Percentiles rank a stretch among this genome's conserved stretches.
phyloP scores from a whole-genome alignment of 2,113 vertebrate species.

The Bufo gargarizans region DNA sequence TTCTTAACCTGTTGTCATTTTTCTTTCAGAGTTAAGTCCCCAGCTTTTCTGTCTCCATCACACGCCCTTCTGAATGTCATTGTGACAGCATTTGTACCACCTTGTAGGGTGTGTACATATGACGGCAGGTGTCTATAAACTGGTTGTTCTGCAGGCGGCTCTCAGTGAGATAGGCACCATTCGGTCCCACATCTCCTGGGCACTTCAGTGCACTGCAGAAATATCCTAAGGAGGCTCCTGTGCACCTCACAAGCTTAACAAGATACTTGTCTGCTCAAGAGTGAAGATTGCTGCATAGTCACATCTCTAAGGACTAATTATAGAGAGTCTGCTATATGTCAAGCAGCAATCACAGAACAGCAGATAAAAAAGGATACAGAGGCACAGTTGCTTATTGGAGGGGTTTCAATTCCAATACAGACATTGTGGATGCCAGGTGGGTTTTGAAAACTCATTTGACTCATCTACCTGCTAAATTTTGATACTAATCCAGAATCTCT shows the following conservation, averaged over 20 bases:
- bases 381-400: not conserved
- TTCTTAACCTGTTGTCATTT: not conserved
- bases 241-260: not conserved
- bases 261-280: not conserved
- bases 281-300: no score
- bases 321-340: not conserved
- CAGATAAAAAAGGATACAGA: not conserved
- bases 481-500: not conserved
- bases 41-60: not conserved
- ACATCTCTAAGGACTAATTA: not conserved
- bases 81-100: not conserved
- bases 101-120: constrained; percentile 27
- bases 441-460: not conserved
- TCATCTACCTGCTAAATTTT: not conserved
- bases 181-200: not conserved
- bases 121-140: not conserved
- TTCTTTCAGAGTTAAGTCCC: not conserved
- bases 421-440: not conserved
- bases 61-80: not conserved
- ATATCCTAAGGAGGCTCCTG: not conserved
- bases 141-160: not conserved
- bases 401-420: not conserved
- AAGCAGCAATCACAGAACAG: not conserved
- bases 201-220: not conserved
- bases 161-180: not conserved